A percentile compares a stretch with the other conserved stretches of the same genome.
Conservation (phyloP, 2,888 invertebrate genomes). For the Willowsia nigromaculata region DNA sequence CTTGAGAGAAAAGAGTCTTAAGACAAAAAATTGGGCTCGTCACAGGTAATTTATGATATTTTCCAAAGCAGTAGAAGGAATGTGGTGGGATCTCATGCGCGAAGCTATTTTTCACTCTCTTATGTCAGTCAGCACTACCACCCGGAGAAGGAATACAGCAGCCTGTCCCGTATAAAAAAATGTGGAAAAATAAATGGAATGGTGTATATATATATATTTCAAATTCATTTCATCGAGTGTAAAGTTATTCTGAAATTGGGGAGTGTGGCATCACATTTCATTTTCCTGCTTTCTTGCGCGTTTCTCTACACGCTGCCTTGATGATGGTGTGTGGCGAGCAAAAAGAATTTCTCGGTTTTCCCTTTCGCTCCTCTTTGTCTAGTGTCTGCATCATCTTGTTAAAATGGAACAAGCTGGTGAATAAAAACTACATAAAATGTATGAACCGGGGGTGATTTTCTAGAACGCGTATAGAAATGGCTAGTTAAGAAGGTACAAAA, state of each 20-base stretch:
- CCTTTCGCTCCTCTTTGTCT: neutral
- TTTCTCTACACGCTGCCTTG: neutral
- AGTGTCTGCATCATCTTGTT: neutral
- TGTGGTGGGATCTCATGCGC: slow-evolving; percentile 57
- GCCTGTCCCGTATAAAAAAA: neutral
- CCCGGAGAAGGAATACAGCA: neutral
- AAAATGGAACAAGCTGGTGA: neutral
- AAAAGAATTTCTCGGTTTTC: neutral
- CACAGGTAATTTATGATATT: slow-evolving; percentile 68
- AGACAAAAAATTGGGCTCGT: slow-evolving; percentile 63
- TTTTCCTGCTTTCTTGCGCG: neutral
- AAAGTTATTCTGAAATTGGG: neutral
- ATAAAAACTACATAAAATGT: neutral
- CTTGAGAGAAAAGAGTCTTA: slow-evolving; percentile 13
- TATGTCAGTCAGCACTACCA: slow-evolving; percentile 43
- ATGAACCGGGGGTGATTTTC: neutral
- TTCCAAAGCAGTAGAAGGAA: neutral
- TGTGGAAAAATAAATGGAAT: neutral
- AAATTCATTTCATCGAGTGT: slow-evolving; percentile 9
- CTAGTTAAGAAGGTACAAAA: neutral
- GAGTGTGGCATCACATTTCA: neutral
- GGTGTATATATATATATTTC: neutral
- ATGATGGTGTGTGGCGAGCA: neutral
- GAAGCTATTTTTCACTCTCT: slow-evolving; percentile 66
- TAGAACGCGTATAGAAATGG: neutral